A percentile compares a stretch with the other conserved stretches of the same genome.
These are phyloP conservation scores for Sminthurinus aureus DNA, from an alignment of 2,888 invertebrate genomes.

Conservation along the genomic window DNA sequence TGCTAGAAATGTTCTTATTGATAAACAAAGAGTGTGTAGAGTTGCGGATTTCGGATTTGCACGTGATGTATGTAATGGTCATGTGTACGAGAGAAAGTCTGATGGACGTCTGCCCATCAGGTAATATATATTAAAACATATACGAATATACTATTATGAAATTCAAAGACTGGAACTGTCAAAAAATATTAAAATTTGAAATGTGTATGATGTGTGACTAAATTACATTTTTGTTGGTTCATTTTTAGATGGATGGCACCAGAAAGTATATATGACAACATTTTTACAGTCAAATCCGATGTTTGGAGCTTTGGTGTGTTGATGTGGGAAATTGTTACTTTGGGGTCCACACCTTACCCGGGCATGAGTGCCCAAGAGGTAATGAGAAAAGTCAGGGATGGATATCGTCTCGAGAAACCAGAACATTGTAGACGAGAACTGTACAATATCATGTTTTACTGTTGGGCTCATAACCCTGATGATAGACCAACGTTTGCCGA, in stretches of 20 bases:
- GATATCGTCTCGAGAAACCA: slow-evolving; percentile 89
- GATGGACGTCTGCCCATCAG: slow-evolving; percentile 62
- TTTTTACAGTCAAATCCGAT: slow-evolving; percentile 79
- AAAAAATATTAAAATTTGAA: no score
- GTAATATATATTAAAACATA: no score
- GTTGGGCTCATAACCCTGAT: slow-evolving; percentile 89
- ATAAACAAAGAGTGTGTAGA: slow-evolving; percentile 74
- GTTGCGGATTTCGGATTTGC: slow-evolving; percentile 96
- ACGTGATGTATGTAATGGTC: slow-evolving; percentile 83
- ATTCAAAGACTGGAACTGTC: no score
- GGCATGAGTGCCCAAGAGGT: slow-evolving; percentile 91
- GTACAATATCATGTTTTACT: slow-evolving; percentile 95
- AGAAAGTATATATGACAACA: slow-evolving; percentile 91
- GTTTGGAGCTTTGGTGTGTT: slow-evolving; percentile 82
- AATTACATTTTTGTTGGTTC: not conserved
- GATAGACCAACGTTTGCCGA: slow-evolving; percentile 85
- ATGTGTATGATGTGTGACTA: no score
- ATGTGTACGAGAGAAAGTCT: slow-evolving; percentile 64
- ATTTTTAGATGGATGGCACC: slow-evolving; percentile 90
- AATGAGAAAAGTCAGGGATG: slow-evolving; percentile 86
- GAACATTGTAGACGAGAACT: slow-evolving; percentile 91
- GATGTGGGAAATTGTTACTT: slow-evolving; percentile 94
- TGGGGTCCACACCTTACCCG: slow-evolving; percentile 94
- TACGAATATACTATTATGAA: no score
- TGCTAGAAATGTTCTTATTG: slow-evolving; percentile 85